Base-by-base conservation (phyloP, 2,888 invertebrate genomes). In the Drosophila niveifrons region DNA sequence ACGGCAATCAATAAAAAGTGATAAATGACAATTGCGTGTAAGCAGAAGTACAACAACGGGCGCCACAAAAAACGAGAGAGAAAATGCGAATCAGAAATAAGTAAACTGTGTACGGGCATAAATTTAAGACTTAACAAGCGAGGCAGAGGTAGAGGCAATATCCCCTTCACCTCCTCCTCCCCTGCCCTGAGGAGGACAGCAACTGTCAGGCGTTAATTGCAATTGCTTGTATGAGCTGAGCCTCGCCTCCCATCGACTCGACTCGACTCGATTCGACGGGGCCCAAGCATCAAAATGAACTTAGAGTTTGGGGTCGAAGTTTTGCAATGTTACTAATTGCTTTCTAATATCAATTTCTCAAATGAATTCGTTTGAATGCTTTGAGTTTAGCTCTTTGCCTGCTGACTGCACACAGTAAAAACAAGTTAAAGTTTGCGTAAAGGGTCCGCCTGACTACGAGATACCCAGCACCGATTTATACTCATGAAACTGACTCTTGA, bases 21-120 rank as follows among this genome's bases (percentile, higher is more conserved):
- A 88, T 88, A 85, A 85, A 88, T 85, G 87, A 87, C 88, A 88
- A 80, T 84, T 78, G 78, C 78, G 80, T 83, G 83, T 88, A 82
- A 77, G 78, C 61, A 81, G 62, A 66, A 66, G 56, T 43, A 63
- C 51, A 64, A 52, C 18, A 53, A 58, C 43, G 4, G 36, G 23
- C 23, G 23, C 23, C 23, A 23, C 23, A 47, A 28, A 44, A 36
- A 47, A 36, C 41, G 43, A 70, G 64, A 55, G 57, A 72, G 75
- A 48, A 71, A 71, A 67, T 64, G 66, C 44, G 72, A 68, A 64
- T 66, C 68, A 52, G 51, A 78, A 75, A 75, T 68, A 78, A 84
- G 75, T 62, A 80, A 82, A 80, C 73, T 69, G 57, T 82, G 75
- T 75, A 66, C 66, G 73, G 72, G 61, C 67, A 74, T 73, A 82